Percentiles rank a stretch among this genome's conserved stretches.
phyloP scores from a whole-genome alignment of 2,797 vertebrate genomes.

The Sebastes paucispinis region DNA sequence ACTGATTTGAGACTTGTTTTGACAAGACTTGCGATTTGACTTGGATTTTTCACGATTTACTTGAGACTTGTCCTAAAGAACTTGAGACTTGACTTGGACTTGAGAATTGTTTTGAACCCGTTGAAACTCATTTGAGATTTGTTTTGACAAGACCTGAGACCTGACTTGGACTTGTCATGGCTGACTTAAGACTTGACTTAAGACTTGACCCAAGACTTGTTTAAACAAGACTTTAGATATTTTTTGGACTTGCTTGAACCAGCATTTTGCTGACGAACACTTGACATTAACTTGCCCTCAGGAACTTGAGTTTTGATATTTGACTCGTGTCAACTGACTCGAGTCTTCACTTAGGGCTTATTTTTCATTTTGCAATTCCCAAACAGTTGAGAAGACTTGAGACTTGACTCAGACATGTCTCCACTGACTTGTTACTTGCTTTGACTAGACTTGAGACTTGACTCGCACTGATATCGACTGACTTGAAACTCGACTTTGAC shows the following conservation, averaged over 20 bases:
- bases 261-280: too few relatives aligned
- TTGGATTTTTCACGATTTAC: neutral
- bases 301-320: too few relatives aligned
- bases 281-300: too few relatives aligned
- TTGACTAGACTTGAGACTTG: neutral
- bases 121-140: neutral
- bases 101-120: neutral
- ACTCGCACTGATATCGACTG: neutral
- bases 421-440: neutral
- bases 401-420: neutral
- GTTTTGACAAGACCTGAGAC: neutral
- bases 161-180: neutral
- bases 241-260: too few relatives aligned
- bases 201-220: too few relatives aligned
- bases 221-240: too few relatives aligned
- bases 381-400: neutral
- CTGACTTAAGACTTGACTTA: neutral
- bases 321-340: neutral
- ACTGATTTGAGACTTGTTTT: neutral
- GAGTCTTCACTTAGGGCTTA: too few relatives aligned
- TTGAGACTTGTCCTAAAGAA: neutral
- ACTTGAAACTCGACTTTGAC: neutral
- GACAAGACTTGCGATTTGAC: neutral
- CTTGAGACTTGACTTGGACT: neutral
- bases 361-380: too few relatives aligned